Base-by-base conservation (phyloP, 1,140 invertebrate genomes). In the Eupristina koningsbergeri region DNA sequence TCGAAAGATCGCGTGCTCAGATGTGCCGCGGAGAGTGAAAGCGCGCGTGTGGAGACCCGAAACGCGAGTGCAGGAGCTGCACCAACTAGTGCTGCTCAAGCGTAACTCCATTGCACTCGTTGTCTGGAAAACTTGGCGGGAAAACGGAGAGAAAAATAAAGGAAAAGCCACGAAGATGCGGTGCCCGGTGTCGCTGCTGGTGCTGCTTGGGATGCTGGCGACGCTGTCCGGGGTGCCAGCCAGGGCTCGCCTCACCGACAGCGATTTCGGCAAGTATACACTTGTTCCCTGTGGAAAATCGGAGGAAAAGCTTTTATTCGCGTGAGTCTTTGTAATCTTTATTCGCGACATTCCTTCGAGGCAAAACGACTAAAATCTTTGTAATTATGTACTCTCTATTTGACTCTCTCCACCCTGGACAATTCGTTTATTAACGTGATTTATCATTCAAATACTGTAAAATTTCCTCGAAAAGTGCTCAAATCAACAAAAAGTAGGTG, bases 211-310 rank as follows among this genome's bases (percentile, higher is more conserved):
- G 80, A 81, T 47, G 80, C 50, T 74, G 80, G 8, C 13, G 36
- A 0, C 26, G 29, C 1, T 36, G 39, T 22, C 47, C 6, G 26
- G 74, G 34, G 34, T 3, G 15, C 9, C 17, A 36, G 29, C 1
- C 0, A 3, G 0, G 74, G 22, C 26, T 9, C 53, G 53, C 53
- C 22, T 26, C 39, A 31, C 86, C 15, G 77, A 84, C 17, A 83
- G 84, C 15, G 89, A 90, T 86, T 89, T 89, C 71, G 89, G 89
- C 82, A 87, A 90, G 88, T 90, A 87, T 77, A 53, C 41, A 58
- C 47, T 9, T 50, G 47, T 17, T 2, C 47, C 6, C 6, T 13
- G 6, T 45, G 6, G 41, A 6, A 45, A 45, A 45, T 6, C 41
- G 41, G 6, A 13, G 41, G 41, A 7, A n/a, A 13, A 6, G 13